Conservation (phyloP, 2,113 vertebrate species). For the Bagarius yarrelli region DNA sequence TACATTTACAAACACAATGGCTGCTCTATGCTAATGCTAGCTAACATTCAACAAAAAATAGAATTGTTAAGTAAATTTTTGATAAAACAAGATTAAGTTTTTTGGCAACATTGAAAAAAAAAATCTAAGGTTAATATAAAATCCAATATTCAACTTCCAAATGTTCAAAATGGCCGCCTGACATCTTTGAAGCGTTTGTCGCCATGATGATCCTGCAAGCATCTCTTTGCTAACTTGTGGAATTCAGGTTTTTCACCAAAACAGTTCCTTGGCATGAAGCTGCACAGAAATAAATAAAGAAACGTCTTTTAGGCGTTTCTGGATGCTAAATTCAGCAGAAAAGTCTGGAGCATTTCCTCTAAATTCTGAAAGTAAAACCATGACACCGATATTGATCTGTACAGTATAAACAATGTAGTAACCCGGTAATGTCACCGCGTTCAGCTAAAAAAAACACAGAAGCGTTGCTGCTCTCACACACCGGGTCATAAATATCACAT, state of each 20-base stretch:
- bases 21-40: background rate
- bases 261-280: conserved; percentile 42
- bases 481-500: conserved; percentile 25
- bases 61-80: background rate
- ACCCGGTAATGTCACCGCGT: conserved; percentile 39
- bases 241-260: background rate
- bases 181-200: background rate
- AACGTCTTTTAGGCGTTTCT: conserved; percentile 24
- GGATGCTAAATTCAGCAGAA: conserved; percentile 30
- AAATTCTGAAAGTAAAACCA: background rate
- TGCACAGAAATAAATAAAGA: conserved; percentile 11
- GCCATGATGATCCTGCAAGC: background rate
- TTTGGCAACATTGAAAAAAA: background rate
- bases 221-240: background rate
- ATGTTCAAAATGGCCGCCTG: background rate
- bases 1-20: background rate
- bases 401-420: conserved; percentile 30
- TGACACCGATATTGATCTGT: conserved; percentile 10
- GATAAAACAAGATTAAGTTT: background rate
- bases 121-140: background rate
- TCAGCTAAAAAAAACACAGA: too few species aligned
- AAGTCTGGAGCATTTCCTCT: background rate
- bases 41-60: background rate
- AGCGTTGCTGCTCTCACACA: conserved; percentile 10
- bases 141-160: background rate